Base-by-base conservation (phyloP, 2,113 vertebrate genomes). In the Melanotaenia duboulayi region DNA sequence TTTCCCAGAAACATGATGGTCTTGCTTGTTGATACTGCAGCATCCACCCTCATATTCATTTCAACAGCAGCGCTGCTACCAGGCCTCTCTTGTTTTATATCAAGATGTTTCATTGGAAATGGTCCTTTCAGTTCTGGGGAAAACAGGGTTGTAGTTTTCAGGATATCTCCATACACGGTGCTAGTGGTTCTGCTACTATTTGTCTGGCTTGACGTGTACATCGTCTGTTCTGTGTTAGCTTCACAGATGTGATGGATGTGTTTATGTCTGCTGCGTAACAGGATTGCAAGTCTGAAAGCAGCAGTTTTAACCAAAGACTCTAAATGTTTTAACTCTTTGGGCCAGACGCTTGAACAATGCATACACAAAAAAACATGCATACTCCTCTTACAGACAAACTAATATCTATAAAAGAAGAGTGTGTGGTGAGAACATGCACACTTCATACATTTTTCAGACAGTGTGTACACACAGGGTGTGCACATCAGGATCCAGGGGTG, bases 1-100 rank as follows among this genome's bases (percentile, higher is more conserved):
- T 81, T 62, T 56, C 66, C 65, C 37, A 55, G 0, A 57, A 80
- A 44, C 70, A 68, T 54, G 24, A 78, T 25, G 35, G 35, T 78
- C 57, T 52, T 44, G 59, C 40, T 58, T 52, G 77, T 65, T 63
- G 59, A 74, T 51, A 44, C 40, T 20, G 32, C 32, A 35, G 32
- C 32, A 35, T 14, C 48, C 69, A 28, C 56, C 35, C 71, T 70
- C 67, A 35, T 40, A 63, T 68, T 68, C 71, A 62, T 61, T 65
- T 67, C 62, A 61, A 44, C 55, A 62, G 11, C 54, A 42, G 37
- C 19, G 65, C 60, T 54, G 50, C 23, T 65, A 9, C 39, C 25
- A 39, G 51, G 46, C 19, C 57, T 10, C 25, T 46, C 24, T 20
- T 67, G 62, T 58, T 25, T 49, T 48, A 51, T 60, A 60, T 54